These are phyloP conservation scores for Didymodactylos carnosus DNA, from an alignment of 2,888 invertebrate species.

Conservation along the genomic window DNA sequence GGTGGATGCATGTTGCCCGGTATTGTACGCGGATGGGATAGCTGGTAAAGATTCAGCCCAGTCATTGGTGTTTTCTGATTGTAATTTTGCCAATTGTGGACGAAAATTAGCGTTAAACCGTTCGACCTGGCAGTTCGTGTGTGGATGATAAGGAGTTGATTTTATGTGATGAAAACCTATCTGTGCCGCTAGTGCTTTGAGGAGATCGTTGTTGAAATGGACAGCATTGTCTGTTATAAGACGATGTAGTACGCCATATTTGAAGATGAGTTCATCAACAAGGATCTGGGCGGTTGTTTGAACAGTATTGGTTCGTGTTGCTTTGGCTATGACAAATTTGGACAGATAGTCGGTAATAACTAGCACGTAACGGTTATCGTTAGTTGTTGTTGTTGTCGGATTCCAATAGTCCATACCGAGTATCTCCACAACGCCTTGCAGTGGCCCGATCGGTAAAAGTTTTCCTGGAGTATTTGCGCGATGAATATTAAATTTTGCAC, in stretches of 20 bases:
- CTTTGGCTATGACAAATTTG: slow-evolving; percentile 15
- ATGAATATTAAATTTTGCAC: not conserved
- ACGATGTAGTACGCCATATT: slow-evolving; percentile 16
- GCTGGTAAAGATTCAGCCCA: not conserved
- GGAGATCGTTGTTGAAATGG: slow-evolving; percentile 16
- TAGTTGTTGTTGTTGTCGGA: slow-evolving; percentile 8
- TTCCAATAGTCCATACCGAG: slow-evolving; percentile 15
- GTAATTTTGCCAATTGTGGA: not conserved
- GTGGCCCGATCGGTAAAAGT: not conserved
- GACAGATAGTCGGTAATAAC: slow-evolving; percentile 17
- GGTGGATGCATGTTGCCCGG: not conserved
- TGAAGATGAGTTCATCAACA: slow-evolving; percentile 13
- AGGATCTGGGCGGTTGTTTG: slow-evolving; percentile 15
- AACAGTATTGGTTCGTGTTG: slow-evolving; percentile 16
- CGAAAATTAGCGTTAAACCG: slow-evolving; percentile 10
- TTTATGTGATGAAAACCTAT: slow-evolving; percentile 16
- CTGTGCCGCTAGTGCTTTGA: slow-evolving; percentile 16
- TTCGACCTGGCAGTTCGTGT: slow-evolving; percentile 16
- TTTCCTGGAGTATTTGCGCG: not conserved
- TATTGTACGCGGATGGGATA: not conserved
- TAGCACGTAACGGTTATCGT: slow-evolving; percentile 15
- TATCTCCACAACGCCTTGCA: slow-evolving; percentile 7
- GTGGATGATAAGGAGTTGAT: slow-evolving; percentile 16
- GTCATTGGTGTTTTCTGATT: not conserved
- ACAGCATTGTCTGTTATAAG: slow-evolving; percentile 17